Conservation (phyloP, 2,113 vertebrate genomes). For the Ia io region DNA sequence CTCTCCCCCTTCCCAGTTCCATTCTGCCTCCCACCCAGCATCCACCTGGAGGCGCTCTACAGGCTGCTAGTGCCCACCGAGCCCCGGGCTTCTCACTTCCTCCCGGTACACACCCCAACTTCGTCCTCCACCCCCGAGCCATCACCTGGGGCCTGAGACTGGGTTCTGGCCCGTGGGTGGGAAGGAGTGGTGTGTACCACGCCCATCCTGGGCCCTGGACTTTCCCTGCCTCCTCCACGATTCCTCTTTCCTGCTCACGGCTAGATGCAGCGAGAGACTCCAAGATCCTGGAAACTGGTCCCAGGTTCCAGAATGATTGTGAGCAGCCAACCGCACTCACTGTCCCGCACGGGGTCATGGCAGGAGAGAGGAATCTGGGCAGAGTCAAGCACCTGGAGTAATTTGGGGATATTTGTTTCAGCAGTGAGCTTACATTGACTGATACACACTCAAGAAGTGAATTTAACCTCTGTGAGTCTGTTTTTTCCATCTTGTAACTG, state of each 20-base stretch:
- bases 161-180: accelerated
- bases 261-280: not conserved
- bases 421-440: accelerated
- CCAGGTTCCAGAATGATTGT: not conserved
- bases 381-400: accelerated
- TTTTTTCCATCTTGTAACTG: not conserved
- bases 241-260: not conserved
- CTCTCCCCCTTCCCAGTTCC: not conserved
- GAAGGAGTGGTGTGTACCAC: not conserved
- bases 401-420: accelerated
- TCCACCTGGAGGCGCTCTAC: accelerated
- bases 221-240: not conserved
- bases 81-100: not conserved
- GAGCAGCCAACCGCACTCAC: accelerated
- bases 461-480: not conserved
- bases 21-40: accelerated
- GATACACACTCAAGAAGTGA: accelerated
- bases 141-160: accelerated
- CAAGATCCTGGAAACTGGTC: not conserved
- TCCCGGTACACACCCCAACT: accelerated
- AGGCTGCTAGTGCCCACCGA: accelerated
- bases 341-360: accelerated
- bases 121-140: accelerated
- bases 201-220: not conserved
- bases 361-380: accelerated